Base-by-base conservation (phyloP, 2,797 vertebrate genomes). In the Monodelphis domestica region DNA sequence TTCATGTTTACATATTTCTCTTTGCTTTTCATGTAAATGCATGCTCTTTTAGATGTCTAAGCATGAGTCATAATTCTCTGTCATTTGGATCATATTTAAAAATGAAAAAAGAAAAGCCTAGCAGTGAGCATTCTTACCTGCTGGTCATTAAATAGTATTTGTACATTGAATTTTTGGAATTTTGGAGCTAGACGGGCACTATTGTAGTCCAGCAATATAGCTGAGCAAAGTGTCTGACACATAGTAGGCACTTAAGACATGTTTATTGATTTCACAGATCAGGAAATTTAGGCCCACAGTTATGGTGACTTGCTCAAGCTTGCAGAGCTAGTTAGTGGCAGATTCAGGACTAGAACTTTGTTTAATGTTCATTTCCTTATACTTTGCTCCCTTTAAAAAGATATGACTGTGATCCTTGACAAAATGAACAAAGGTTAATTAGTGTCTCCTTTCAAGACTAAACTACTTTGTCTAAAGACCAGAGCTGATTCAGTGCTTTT, bases 11-110 rank as follows among this genome's bases (percentile, higher is more conserved):
- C 33, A 91, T 26, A 89, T 0, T 93, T 91, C 95, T 87, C 28
- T 59, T 29, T 78, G 53, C 45, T 93, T 96, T 96, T 94, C 92
- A 57, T 95, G 94, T 94, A 96, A 11, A 29, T 92, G 33, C 93
- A 97, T 38, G 70, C n/a, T 87, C 59, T 84, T 14, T 56, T 52
- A 90, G 87, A 94, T 0, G 28, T 30, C 2, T 2, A 9, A 54
- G 70, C 55, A 33, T 28, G 89, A 89, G 45, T 90, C 51, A 45
- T 38, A 12, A 51, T 45, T 45, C 78, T 38, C 89, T 89, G 30
- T 28, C 91, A 54, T 90, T 54, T 0, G 53, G 51, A 52, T 95
- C 50, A 38, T 78, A 12, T n/a, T 94, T 70, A 90, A 93, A 14
- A 30, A 45, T n/a, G 4, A 54, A 94, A 89, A 89, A 93, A n/a